phyloP scores from a whole-genome alignment of 2,888 invertebrate genomes.

The Amphimallon solstitiale region DNA sequence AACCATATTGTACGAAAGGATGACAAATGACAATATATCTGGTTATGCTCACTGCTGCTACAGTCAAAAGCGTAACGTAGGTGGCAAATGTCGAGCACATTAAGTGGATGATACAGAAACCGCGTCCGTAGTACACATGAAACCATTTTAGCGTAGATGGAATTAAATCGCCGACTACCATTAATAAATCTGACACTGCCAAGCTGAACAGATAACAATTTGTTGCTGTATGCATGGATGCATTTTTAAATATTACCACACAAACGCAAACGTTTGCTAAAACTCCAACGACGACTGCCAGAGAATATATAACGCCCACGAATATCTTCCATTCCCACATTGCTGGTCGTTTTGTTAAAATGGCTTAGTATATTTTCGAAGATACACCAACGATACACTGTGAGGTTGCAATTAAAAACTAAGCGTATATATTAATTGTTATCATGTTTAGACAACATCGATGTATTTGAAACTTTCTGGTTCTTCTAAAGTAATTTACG shows the following conservation, averaged over 20 bases:
- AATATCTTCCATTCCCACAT: too few species aligned
- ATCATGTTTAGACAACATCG: too few species aligned
- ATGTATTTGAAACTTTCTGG: too few species aligned
- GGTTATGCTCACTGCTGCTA: neutral
- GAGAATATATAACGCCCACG: too few species aligned
- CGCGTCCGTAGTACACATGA: neutral
- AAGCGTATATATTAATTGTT: too few species aligned
- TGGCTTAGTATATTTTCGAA: too few species aligned
- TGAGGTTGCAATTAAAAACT: too few species aligned
- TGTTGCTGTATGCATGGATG: neutral
- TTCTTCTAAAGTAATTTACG: too few species aligned
- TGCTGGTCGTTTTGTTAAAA: too few species aligned
- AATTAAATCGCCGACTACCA: neutral
- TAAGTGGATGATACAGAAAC: neutral
- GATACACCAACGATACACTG: too few species aligned
- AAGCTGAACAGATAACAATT: constrained; percentile 11
- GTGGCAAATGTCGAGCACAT: neutral
- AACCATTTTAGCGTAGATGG: neutral
- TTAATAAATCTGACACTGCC: constrained; percentile 1
- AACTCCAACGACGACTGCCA: neutral
- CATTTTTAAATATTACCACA: neutral
- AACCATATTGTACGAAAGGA: neutral
- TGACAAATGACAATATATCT: constrained; percentile 6
- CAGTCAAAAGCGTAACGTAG: neutral
- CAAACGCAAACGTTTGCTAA: constrained; percentile 6